Evolutionary conservation across 2,113 vertebrate species (phyloP).

Genomic region (Regulus satrapa): DNA sequence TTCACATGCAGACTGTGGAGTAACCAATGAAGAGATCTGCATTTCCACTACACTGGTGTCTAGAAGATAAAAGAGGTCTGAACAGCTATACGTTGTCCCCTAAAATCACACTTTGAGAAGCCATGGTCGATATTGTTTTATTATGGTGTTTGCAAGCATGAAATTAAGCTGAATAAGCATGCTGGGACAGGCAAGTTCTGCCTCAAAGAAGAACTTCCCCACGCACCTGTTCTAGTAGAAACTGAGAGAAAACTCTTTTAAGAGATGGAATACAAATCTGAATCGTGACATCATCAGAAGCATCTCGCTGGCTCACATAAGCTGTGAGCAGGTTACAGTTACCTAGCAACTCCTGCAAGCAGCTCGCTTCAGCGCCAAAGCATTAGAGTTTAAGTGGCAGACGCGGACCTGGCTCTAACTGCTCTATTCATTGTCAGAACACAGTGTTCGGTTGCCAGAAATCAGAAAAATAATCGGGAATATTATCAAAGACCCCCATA

Average conservation of each 20-base stretch:
- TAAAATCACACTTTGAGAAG: background rate
- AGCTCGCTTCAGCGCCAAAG: background rate
- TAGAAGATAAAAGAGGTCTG: background rate
- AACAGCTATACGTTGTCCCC: background rate
- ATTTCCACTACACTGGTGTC: background rate
- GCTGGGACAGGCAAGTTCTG: background rate
- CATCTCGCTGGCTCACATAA: background rate
- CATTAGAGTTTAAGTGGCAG: background rate
- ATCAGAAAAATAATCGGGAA: background rate
- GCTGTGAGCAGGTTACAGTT: slow-evolving; percentile 10
- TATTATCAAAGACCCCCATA: background rate
- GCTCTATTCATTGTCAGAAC: background rate
- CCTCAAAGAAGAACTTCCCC: background rate
- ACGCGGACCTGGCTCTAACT: background rate
- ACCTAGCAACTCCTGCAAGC: slow-evolving; percentile 49
- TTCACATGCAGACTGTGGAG: background rate
- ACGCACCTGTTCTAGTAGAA: background rate
- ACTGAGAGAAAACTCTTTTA: background rate
- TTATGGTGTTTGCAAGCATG: background rate
- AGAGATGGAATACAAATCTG: background rate
- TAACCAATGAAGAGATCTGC: background rate
- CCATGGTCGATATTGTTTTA: background rate
- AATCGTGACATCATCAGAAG: slow-evolving; percentile 18
- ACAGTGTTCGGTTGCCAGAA: fast-evolving
- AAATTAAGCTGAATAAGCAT: background rate